Conservation (phyloP, 2,113 vertebrate genomes). For the Ceyx melanurus region DNA sequence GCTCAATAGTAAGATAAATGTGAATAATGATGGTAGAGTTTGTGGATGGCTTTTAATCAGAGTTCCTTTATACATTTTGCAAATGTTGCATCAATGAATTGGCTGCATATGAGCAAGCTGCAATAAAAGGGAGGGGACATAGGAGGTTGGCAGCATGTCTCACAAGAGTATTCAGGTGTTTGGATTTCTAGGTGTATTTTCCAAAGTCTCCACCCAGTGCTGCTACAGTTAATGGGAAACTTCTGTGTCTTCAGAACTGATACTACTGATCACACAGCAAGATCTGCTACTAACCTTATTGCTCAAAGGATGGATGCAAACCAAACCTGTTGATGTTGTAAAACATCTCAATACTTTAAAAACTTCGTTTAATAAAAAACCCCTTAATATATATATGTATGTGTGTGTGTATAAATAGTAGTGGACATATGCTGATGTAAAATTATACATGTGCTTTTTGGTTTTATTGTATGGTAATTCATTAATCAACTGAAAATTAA, state of each 20-base stretch:
- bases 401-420: neutral
- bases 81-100: too few species aligned
- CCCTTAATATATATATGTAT: neutral
- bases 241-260: too few species aligned
- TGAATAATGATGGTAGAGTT: neutral
- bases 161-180: too few species aligned
- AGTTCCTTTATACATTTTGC: neutral
- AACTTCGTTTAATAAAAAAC: neutral
- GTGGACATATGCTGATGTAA: neutral
- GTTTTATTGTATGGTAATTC: neutral
- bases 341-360: neutral
- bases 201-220: too few species aligned
- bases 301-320: neutral
- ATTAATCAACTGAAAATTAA: neutral
- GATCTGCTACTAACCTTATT: too few species aligned
- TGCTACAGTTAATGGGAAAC: too few species aligned
- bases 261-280: too few species aligned
- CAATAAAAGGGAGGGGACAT: too few species aligned
- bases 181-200: too few species aligned
- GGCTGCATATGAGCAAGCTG: neutral
- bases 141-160: too few species aligned
- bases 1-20: conserved; percentile 3
- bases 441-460: neutral
- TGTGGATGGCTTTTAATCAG: neutral
- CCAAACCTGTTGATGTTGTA: neutral